Evolutionary conservation across 2,888 invertebrate genomes (phyloP).

Genomic region (Acrobeloides nanus): DNA sequence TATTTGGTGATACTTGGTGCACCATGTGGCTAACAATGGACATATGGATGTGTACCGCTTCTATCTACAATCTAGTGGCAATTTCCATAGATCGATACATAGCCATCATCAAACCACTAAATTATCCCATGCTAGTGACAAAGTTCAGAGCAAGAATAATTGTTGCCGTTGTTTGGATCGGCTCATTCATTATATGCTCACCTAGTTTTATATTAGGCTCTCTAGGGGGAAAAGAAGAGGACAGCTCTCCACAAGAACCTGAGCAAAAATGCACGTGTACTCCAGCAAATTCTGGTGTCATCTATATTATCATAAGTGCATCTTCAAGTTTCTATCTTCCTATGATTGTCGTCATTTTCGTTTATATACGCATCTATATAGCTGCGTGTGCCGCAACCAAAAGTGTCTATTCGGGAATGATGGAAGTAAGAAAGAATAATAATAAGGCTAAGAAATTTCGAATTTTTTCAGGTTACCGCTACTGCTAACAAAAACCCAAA

Average conservation of each 20-base stretch:
- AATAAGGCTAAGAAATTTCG: not conserved
- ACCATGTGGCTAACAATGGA: slow-evolving; percentile 87
- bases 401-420: slow-evolving; percentile 50
- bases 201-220: slow-evolving; percentile 68
- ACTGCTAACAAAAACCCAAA: slow-evolving; percentile 50
- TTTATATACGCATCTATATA: slow-evolving; percentile 91
- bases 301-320: slow-evolving; percentile 77
- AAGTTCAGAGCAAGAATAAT: slow-evolving; percentile 51
- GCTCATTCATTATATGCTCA: slow-evolving; percentile 90
- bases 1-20: slow-evolving; percentile 91
- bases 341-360: slow-evolving; percentile 94
- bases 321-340: slow-evolving; percentile 96
- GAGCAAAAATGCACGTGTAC: slow-evolving; percentile 66
- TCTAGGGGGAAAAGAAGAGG: slow-evolving; percentile 31
- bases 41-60: slow-evolving; percentile 97
- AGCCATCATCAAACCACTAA: slow-evolving; percentile 89
- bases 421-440: slow-evolving; percentile 27
- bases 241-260: too few relatives aligned
- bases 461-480: slow-evolving; percentile 38
- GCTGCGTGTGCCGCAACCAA: slow-evolving; percentile 64
- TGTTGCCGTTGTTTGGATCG: slow-evolving; percentile 74
- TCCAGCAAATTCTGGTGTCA: slow-evolving; percentile 76
- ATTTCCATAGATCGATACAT: slow-evolving; percentile 83
- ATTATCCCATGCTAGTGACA: slow-evolving; percentile 80
- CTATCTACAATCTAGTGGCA: slow-evolving; percentile 88